Conservation (phyloP, 2,888 invertebrate genomes). For the Lottia scabra region DNA sequence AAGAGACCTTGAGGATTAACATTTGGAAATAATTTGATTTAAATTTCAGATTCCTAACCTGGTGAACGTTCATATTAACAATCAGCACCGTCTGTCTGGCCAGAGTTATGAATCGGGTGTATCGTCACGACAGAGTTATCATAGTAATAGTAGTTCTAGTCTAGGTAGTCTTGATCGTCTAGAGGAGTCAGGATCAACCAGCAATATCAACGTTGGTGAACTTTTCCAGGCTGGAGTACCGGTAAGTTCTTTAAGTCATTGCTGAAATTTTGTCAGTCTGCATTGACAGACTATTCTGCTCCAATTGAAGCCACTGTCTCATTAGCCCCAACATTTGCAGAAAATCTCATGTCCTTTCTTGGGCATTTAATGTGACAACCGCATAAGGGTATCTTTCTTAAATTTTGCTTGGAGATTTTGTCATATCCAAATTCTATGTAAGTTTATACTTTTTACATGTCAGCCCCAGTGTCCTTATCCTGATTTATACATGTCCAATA, state of each 20-base stretch:
- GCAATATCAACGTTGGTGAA: slow-evolving; percentile 67
- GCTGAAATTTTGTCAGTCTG: background rate
- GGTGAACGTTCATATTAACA: slow-evolving; percentile 55
- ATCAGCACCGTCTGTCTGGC: slow-evolving; percentile 67
- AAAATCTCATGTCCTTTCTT: too few relatives aligned
- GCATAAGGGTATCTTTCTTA: too few relatives aligned
- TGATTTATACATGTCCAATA: too few relatives aligned
- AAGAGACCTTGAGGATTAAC: too few relatives aligned
- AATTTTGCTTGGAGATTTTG: too few relatives aligned
- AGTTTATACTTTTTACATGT: too few relatives aligned
- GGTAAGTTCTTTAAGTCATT: slow-evolving; percentile 42
- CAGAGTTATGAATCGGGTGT: slow-evolving; percentile 70
- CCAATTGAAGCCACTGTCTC: background rate
- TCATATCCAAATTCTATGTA: too few relatives aligned
- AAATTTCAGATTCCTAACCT: slow-evolving; percentile 48
- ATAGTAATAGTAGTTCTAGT: slow-evolving; percentile 70
- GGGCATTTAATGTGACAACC: too few relatives aligned
- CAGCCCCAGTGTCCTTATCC: too few relatives aligned
- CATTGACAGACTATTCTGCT: background rate
- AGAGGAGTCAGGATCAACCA: slow-evolving; percentile 72
- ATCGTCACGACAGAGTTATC: slow-evolving; percentile 69
- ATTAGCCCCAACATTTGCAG: too few relatives aligned
- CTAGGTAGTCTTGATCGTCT: slow-evolving; percentile 75
- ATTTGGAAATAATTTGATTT: too few relatives aligned
- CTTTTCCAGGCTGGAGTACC: slow-evolving; percentile 65